These are phyloP conservation scores for Propsilocerus akamusi DNA, from an alignment of 1,140 invertebrate genomes.

Conservation along the genomic window DNA sequence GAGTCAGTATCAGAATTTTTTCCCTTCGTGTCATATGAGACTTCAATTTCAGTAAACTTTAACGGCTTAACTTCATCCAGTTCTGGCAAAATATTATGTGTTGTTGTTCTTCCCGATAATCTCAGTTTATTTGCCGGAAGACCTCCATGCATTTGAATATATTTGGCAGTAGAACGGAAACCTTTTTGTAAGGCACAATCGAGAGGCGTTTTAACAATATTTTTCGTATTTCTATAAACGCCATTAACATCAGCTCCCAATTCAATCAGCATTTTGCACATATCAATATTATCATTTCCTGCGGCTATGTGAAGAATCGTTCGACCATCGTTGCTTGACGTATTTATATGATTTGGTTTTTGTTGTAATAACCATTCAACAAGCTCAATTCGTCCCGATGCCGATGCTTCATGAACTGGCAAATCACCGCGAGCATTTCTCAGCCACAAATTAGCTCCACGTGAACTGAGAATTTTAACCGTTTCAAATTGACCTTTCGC, in stretches of 20 bases:
- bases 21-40: slow-evolving; percentile 15
- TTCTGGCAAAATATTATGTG: slow-evolving; percentile 18
- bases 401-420: slow-evolving; percentile 83
- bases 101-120: slow-evolving; percentile 14
- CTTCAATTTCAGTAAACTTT: slow-evolving; percentile 12
- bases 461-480: slow-evolving; percentile 37
- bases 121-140: slow-evolving; percentile 49
- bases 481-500: slow-evolving; percentile 77
- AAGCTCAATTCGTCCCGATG: slow-evolving; percentile 71
- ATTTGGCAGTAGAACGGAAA: slow-evolving; percentile 77
- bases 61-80: slow-evolving; percentile 17
- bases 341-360: slow-evolving; percentile 66
- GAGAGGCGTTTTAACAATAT: slow-evolving; percentile 67
- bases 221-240: slow-evolving; percentile 62
- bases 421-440: slow-evolving; percentile 78
- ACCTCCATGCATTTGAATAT: slow-evolving; percentile 79
- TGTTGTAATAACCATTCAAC: slow-evolving; percentile 71
- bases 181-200: slow-evolving; percentile 77
- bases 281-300: slow-evolving; percentile 81
- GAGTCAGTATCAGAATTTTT: slow-evolving; percentile 15
- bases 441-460: slow-evolving; percentile 82
- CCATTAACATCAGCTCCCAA: slow-evolving; percentile 64
- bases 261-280: slow-evolving; percentile 77
- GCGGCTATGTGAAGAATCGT: slow-evolving; percentile 88
- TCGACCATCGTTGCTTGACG: slow-evolving; percentile 80